These are phyloP conservation scores for Ephydatia muelleri DNA, from an alignment of 37 sponge, comb jelly and placozoan genomes.

Conservation along the genomic window DNA sequence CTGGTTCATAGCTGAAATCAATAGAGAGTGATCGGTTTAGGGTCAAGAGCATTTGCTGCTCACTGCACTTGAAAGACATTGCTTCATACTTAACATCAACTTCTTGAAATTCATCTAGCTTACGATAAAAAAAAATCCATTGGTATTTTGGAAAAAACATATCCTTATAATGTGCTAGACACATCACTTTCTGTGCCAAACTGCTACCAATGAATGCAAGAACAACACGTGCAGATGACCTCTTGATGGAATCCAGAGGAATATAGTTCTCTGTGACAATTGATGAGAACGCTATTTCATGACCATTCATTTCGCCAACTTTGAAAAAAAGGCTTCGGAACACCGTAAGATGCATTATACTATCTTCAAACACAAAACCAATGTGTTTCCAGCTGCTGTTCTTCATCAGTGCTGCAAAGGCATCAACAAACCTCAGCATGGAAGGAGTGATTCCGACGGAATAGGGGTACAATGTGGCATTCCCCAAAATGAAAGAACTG, in stretches of 20 bases:
- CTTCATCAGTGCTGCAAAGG: background rate
- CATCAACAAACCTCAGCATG: background rate
- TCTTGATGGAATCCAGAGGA: background rate
- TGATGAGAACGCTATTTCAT: background rate
- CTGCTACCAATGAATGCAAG: background rate
- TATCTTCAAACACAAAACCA: slow-evolving; percentile 2
- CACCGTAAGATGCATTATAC: background rate
- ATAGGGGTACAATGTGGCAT: slow-evolving; percentile 8
- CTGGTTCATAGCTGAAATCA: background rate
- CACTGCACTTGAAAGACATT: background rate
- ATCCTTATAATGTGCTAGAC: background rate
- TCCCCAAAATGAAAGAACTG: background rate
- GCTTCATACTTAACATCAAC: background rate
- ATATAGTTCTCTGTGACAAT: background rate
- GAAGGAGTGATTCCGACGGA: slow-evolving; percentile 20
- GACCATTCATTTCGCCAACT: background rate
- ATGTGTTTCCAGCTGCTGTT: slow-evolving; percentile 10
- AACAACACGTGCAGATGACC: background rate
- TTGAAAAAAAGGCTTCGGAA: background rate
- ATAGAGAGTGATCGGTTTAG: background rate
- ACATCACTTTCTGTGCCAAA: background rate
- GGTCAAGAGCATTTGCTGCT: background rate
- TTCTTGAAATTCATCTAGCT: background rate
- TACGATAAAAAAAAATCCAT: slow-evolving; percentile 17
- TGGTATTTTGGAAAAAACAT: slow-evolving; percentile 11